Evolutionary conservation across 2,797 vertebrate genomes (phyloP).

Genomic region (Sebastes matsubarae): DNA sequence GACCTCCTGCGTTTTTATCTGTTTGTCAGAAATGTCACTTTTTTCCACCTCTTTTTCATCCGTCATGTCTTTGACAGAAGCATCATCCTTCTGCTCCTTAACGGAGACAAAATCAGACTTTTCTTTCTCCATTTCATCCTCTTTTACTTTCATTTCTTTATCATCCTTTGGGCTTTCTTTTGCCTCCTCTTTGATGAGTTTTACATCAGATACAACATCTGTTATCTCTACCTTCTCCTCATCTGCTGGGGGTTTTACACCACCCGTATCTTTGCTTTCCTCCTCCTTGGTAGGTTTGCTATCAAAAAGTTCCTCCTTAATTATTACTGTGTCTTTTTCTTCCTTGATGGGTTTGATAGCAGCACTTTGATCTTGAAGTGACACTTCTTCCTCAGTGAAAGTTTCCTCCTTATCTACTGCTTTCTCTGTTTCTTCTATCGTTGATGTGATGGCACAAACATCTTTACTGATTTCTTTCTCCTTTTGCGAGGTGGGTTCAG

Average conservation of each 20-base stretch:
- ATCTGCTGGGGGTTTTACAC: conserved; percentile 6
- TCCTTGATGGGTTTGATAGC: conserved; percentile 17
- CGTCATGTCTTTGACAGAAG: conserved; percentile 11
- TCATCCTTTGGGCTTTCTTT: conserved; percentile 40
- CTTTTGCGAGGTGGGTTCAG: not conserved
- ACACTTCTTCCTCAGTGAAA: conserved; percentile 10
- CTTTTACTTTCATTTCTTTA: conserved; percentile 29
- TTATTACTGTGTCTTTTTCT: conserved; percentile 23
- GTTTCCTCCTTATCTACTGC: conserved; percentile 18
- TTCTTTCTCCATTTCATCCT: conserved; percentile 26
- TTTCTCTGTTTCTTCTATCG: conserved; percentile 24
- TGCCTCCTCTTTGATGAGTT: conserved; percentile 29
- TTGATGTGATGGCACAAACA: conserved; percentile 13
- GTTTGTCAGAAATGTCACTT: conserved; percentile 20
- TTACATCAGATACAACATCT: conserved; percentile 31
- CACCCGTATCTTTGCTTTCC: conserved; percentile 28
- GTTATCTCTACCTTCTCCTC: conserved; percentile 28
- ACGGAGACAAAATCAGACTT: conserved; percentile 2
- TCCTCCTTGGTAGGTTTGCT: conserved; percentile 30
- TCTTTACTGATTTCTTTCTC: conserved; percentile 43
- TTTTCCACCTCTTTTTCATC: conserved; percentile 36
- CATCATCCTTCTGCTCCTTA: conserved; percentile 27
- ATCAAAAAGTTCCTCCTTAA: conserved; percentile 10
- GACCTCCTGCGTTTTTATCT: not conserved
- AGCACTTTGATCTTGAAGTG: conserved; percentile 8